A percentile compares a stretch with the other conserved stretches of the same genome.
Evolutionary conservation across 1,140 invertebrate species (phyloP).

Genomic region (Stegodyphus mimosarum): DNA sequence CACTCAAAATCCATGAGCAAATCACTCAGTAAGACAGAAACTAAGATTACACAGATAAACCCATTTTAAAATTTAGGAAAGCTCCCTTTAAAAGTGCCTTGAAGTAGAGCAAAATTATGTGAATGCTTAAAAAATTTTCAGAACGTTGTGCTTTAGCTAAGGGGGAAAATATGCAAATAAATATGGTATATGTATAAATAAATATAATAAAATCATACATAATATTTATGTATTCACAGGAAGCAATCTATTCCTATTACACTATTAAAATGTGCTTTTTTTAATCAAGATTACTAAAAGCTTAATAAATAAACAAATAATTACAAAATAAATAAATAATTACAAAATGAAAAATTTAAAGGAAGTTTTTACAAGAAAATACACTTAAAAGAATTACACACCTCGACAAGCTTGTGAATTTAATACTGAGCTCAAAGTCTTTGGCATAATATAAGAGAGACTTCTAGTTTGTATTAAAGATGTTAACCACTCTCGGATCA

Average conservation of each 20-base stretch:
- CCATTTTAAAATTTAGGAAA: no score
- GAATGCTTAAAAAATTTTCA: no score
- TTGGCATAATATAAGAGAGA: slow-evolving; percentile 18
- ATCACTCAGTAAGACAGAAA: no score
- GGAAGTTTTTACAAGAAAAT: neutral
- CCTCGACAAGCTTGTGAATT: slow-evolving; percentile 71
- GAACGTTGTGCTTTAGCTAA: no score
- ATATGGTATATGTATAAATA: no score
- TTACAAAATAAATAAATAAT: neutral
- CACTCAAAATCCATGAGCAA: no score
- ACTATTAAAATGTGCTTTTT: neutral
- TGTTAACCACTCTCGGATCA: slow-evolving; percentile 31
- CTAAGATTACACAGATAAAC: no score
- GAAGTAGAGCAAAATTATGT: no score
- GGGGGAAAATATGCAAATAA: no score
- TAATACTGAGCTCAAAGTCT: slow-evolving; percentile 67
- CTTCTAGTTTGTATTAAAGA: slow-evolving; percentile 15
- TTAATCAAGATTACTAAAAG: neutral
- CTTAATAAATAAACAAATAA: neutral
- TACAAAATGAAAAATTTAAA: neutral
- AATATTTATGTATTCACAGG: neutral
- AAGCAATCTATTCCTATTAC: neutral
- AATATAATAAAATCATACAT: no score
- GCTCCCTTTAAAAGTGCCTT: no score
- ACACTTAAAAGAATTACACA: slow-evolving; percentile 59